phyloP scores from a whole-genome alignment of 2,888 invertebrate genomes.

The Crossocerus cetratus region DNA sequence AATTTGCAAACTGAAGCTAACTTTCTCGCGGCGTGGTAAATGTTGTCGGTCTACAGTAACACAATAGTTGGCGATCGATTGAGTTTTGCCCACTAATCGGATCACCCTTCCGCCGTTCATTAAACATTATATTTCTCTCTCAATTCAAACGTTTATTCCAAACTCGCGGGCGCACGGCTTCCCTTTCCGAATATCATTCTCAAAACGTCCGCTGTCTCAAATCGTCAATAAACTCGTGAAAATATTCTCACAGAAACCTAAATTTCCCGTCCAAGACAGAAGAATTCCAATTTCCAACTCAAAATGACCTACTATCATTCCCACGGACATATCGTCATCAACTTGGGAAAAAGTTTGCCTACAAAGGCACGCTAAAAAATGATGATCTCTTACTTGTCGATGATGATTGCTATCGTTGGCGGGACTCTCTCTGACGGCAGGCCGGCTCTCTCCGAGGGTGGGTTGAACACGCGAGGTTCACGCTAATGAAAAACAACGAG shows the following conservation, averaged over 20 bases:
- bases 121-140: too few relatives aligned
- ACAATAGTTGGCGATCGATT: background rate
- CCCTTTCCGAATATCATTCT: too few relatives aligned
- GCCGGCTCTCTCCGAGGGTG: background rate
- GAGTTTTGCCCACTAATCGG: conserved; percentile 12
- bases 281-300: too few relatives aligned
- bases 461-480: background rate
- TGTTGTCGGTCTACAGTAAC: background rate
- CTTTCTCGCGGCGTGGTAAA: background rate
- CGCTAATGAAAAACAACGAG: background rate
- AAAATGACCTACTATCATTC: too few relatives aligned
- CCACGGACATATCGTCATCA: too few relatives aligned
- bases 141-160: too few relatives aligned
- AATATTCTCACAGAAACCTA: too few relatives aligned
- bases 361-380: background rate
- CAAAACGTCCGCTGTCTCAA: too few relatives aligned
- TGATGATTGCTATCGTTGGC: too few relatives aligned
- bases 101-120: conserved; percentile 10
- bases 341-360: background rate
- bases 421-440: background rate
- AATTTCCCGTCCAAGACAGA: too few relatives aligned
- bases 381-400: conserved; percentile 22
- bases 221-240: too few relatives aligned
- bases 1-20: background rate
- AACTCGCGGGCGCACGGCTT: too few relatives aligned